phyloP scores from a whole-genome alignment of 1,140 invertebrate species.

The Drosophila auraria region DNA sequence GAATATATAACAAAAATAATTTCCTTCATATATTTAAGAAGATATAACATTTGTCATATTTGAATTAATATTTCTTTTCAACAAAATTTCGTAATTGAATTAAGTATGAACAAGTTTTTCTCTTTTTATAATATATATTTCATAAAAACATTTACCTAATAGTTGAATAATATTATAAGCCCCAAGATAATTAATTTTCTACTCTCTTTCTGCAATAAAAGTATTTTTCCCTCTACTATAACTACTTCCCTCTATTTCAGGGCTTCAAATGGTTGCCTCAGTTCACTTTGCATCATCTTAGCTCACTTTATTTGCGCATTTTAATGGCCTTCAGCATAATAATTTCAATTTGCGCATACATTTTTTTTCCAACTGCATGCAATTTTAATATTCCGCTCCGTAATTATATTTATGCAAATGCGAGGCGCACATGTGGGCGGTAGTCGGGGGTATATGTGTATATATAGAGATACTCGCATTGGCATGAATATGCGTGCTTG shows the following conservation, averaged over 20 bases:
- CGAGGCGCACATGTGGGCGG: constrained; percentile 37
- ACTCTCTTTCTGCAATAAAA: too few relatives aligned
- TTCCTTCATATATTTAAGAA: too few relatives aligned
- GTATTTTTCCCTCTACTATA: not conserved
- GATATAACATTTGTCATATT: too few relatives aligned
- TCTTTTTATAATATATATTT: too few relatives aligned
- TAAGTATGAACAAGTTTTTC: too few relatives aligned
- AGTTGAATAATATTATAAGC: not conserved
- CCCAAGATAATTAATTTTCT: not conserved
- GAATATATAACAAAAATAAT: too few relatives aligned
- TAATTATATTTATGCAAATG: constrained; percentile 84
- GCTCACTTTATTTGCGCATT: constrained; percentile 28
- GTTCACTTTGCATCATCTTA: constrained; percentile 9
- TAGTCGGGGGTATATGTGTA: not conserved
- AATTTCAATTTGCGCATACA: constrained; percentile 62
- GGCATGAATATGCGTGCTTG: constrained; percentile 56
- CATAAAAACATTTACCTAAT: too few relatives aligned
- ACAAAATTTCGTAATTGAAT: too few relatives aligned
- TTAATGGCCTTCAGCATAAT: constrained; percentile 40
- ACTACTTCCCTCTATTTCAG: not conserved
- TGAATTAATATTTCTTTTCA: too few relatives aligned
- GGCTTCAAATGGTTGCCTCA: not conserved
- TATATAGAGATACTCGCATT: constrained; percentile 13
- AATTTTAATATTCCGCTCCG: constrained; percentile 75
- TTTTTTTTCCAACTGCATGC: constrained; percentile 59